Conservation (phyloP, 92 coral and sea anemone genomes). For the Zoanthus solanderi region DNA sequence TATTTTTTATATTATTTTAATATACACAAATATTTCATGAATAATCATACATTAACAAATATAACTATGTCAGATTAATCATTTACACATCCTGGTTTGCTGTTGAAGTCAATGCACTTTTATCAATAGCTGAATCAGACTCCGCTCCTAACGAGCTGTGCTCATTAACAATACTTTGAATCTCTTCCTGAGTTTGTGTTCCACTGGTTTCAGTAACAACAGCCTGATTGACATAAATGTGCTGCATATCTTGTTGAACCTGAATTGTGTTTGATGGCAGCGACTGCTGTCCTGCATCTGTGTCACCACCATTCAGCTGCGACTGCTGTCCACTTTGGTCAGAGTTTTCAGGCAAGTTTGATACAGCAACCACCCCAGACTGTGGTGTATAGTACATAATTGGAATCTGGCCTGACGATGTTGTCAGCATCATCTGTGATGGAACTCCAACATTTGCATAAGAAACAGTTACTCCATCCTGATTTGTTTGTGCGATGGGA, state of each 20-base stretch:
- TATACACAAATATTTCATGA: too few relatives aligned
- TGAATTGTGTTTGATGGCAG: slow-evolving; percentile 78
- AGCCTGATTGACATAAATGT: slow-evolving; percentile 70
- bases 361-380: slow-evolving; percentile 80
- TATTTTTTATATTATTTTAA: too few relatives aligned
- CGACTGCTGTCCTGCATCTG: slow-evolving; percentile 75
- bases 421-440: slow-evolving; percentile 85
- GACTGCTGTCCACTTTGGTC: slow-evolving; percentile 67
- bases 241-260: slow-evolving; percentile 79
- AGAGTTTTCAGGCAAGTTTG: slow-evolving; percentile 77
- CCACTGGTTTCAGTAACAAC: slow-evolving; percentile 88
- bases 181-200: slow-evolving; percentile 85
- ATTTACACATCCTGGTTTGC: slow-evolving; percentile 63
- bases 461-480: slow-evolving; percentile 80
- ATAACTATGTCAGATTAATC: too few relatives aligned
- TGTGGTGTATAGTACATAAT: slow-evolving; percentile 90
- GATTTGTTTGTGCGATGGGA: slow-evolving; percentile 84
- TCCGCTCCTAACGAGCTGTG: slow-evolving; percentile 64
- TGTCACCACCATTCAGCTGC: slow-evolving; percentile 75
- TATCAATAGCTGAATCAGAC: slow-evolving; percentile 66
- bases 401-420: slow-evolving; percentile 88
- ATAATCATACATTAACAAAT: too few relatives aligned
- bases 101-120: slow-evolving; percentile 70
- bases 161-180: slow-evolving; percentile 77
- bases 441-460: slow-evolving; percentile 82